These are phyloP conservation scores for Drosophila trichaetosa DNA, from an alignment of 2,888 invertebrate genomes.

Conservation along the genomic window DNA sequence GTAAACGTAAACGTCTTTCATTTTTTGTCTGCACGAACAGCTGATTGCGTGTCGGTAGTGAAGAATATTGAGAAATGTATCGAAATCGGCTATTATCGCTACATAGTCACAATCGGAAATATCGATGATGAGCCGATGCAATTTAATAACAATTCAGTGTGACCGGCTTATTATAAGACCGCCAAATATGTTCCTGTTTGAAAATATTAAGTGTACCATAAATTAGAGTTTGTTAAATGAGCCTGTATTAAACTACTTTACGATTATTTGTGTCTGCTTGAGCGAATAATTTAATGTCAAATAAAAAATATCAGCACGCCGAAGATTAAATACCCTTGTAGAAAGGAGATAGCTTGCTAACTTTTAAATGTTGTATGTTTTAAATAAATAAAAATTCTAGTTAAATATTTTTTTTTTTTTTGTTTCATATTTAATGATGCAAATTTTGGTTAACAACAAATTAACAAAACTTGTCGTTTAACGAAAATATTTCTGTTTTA, in stretches of 20 bases:
- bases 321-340: too few species aligned
- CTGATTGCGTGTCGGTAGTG: slow-evolving; percentile 33
- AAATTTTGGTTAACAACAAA: neutral
- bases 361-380: neutral
- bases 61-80: slow-evolving; percentile 7
- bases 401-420: neutral
- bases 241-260: neutral
- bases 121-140: neutral
- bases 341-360: neutral
- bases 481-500: neutral
- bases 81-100: slow-evolving; percentile 9
- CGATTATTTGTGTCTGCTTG: neutral
- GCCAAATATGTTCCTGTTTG: slow-evolving; percentile 8
- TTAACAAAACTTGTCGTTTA: neutral
- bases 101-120: neutral
- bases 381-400: neutral
- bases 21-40: slow-evolving; percentile 54
- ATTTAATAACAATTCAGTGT: neutral
- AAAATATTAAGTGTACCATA: neutral
- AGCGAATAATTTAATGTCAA: neutral
- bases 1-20: slow-evolving; percentile 63
- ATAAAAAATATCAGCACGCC: neutral
- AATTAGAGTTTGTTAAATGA: neutral
- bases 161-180: neutral
- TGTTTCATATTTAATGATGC: neutral